A percentile compares a stretch with the other conserved stretches of the same genome.
phyloP scores from a whole-genome alignment of 2,113 vertebrate genomes.

The Chrysochloris asiatica region DNA sequence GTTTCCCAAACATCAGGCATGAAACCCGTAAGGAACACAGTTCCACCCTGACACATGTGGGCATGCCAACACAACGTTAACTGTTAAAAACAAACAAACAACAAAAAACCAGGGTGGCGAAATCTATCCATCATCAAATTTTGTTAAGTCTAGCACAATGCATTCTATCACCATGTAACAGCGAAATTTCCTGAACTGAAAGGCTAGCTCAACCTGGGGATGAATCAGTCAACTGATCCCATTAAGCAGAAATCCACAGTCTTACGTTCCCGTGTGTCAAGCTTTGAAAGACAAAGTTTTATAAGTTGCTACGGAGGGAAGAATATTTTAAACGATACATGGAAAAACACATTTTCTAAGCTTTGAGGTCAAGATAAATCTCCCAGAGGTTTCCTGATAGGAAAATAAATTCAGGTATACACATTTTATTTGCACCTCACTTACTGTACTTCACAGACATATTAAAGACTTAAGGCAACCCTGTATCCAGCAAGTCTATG shows the following conservation, averaged over 20 bases:
- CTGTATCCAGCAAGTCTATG: too few species aligned
- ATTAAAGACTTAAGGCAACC: too few species aligned
- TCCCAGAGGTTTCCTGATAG: too few species aligned
- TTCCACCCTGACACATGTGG: neutral
- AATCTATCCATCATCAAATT: neutral
- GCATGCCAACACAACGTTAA: neutral
- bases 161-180: neutral
- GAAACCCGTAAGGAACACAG: neutral
- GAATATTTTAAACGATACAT: conserved; percentile 22
- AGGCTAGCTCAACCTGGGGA: neutral
- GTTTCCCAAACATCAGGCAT: neutral
- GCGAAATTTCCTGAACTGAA: neutral
- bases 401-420: neutral
- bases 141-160: neutral
- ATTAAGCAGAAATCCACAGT: neutral
- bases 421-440: too few species aligned
- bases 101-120: neutral
- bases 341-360: neutral
- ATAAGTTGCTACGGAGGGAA: neutral
- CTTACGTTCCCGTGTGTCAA: neutral
- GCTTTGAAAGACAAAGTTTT: conserved; percentile 33
- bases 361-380: neutral
- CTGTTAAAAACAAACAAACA: neutral
- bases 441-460: too few species aligned
- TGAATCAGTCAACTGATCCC: neutral